Base-by-base conservation (phyloP, 2,888 invertebrate genomes). In the Sisyra nigra region DNA sequence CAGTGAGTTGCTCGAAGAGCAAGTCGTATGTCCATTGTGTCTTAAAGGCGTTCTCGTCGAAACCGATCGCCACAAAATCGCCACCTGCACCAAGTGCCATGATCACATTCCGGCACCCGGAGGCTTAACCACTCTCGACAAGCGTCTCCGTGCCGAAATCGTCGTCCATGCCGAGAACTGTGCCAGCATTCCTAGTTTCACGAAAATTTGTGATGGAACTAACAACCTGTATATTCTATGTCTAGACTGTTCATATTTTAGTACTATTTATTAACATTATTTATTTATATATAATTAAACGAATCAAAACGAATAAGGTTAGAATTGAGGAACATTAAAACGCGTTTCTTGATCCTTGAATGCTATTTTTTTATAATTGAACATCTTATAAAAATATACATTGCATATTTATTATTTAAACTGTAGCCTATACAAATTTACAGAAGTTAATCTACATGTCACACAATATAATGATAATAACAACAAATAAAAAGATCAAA, bases 21-120 rank as follows among this genome's bases (percentile, higher is more conserved):
- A 40, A 18, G 40, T 43, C 10, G 18, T 43, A 10, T 43, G 43
- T 9, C 43, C 43, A n/a, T 9, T 43, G 15, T 43, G 43, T 2
- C 18, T 24, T 19, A 43, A 38, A 15, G 43, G 37, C 11, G 19
- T 11, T 10, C 30, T 40, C 17, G n/a, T 32, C n/a, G 30, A n/a
- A n/a, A 14, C 11, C 13, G 13, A 17, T 14, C 9, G 11, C 6
- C 17, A 37, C 13, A 32, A 38, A 38, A n/a, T 43, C 15, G 37
- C 38, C 11, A 15, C 11, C 14, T 43, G 43, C 19, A 14, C 13
- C n/a, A 31, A 14, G n/a, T 40, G 40, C 40, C n/a, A 9, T 9
- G 40, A 30, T 19, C 14, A 18, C 24, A 14, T 40, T 6, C 32
- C 40, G n/a, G 40, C 40, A 9, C 43, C 43, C 13, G 29, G 31